These are phyloP conservation scores for Cercopithecus mona DNA, from an alignment of 2,113 vertebrate species.

Conservation along the genomic window DNA sequence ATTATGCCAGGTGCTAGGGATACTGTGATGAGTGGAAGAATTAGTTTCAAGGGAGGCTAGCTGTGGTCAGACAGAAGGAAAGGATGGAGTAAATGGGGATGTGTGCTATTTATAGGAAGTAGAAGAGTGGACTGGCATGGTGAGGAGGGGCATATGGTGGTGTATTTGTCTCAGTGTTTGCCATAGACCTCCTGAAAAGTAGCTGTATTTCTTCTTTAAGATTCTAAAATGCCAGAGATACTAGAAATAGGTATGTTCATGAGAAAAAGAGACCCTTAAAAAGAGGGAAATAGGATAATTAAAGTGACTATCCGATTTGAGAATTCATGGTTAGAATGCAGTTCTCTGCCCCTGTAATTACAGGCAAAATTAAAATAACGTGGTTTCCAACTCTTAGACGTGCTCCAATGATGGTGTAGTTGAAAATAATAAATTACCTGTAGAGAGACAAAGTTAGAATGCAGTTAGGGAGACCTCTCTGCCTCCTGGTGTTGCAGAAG, in stretches of 20 bases:
- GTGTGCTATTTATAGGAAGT: not conserved
- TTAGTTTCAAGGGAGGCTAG: not conserved
- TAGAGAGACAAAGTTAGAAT: slow-evolving; percentile 26
- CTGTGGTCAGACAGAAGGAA: not conserved
- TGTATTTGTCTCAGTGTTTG: not conserved
- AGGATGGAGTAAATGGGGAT: not conserved
- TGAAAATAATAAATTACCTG: slow-evolving; percentile 32
- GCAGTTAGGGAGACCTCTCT: not conserved
- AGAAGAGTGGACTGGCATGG: not conserved
- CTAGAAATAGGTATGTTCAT: not conserved
- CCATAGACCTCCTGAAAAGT: not conserved
- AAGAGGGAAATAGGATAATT: not conserved
- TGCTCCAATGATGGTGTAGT: not conserved
- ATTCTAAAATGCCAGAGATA: not conserved
- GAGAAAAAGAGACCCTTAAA: not conserved
- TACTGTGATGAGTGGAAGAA: not conserved
- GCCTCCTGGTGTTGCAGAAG: not conserved
- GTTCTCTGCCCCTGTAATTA: slow-evolving; percentile 26
- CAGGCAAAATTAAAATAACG: slow-evolving; percentile 36
- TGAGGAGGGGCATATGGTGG: not conserved
- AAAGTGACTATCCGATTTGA: slow-evolving; percentile 28
- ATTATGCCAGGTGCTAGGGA: not conserved
- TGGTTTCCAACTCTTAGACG: not conserved
- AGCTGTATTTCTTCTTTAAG: not conserved
- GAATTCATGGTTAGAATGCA: not conserved